Percentiles rank a stretch among this genome's conserved stretches.
Evolutionary conservation across 1,140 invertebrate species (phyloP).

Genomic region (Conus betulinus): DNA sequence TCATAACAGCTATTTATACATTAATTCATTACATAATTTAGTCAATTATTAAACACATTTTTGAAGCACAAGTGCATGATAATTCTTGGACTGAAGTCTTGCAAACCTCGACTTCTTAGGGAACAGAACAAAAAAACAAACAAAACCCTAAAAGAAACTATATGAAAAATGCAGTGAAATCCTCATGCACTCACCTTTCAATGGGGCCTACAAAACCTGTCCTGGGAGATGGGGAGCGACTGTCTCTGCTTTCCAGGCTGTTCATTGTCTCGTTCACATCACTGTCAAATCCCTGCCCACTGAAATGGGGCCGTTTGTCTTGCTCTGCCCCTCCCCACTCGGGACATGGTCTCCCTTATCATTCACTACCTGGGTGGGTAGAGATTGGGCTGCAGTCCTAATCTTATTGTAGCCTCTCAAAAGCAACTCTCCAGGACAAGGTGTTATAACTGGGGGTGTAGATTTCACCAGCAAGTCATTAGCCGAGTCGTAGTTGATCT

Average conservation of each 20-base stretch:
- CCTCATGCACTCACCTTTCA: slow-evolving; percentile 58
- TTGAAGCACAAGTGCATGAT: too few species aligned
- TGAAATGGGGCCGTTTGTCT: too few species aligned
- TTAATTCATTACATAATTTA: too few species aligned
- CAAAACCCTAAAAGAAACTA: not conserved
- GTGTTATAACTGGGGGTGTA: slow-evolving; percentile 38
- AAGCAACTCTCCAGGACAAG: not conserved
- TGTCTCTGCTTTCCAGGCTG: slow-evolving; percentile 27
- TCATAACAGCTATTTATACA: too few species aligned
- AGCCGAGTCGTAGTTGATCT: slow-evolving; percentile 39
- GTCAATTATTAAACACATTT: too few species aligned
- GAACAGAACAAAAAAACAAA: not conserved
- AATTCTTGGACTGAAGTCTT: too few species aligned
- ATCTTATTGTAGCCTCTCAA: not conserved
- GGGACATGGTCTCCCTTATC: slow-evolving; percentile 17
- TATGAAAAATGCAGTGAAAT: not conserved
- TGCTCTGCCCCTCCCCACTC: not conserved
- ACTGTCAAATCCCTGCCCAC: slow-evolving; percentile 9
- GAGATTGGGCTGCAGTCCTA: not conserved
- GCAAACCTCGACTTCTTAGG: too few species aligned
- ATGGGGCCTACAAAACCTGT: slow-evolving; percentile 63
- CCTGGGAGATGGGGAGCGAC: slow-evolving; percentile 56
- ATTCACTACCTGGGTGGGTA: not conserved
- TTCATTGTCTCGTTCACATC: slow-evolving; percentile 65
- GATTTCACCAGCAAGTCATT: slow-evolving; percentile 47